These are phyloP conservation scores for Caloenas nicobarica DNA, from an alignment of 2,113 vertebrate species.

Conservation along the genomic window DNA sequence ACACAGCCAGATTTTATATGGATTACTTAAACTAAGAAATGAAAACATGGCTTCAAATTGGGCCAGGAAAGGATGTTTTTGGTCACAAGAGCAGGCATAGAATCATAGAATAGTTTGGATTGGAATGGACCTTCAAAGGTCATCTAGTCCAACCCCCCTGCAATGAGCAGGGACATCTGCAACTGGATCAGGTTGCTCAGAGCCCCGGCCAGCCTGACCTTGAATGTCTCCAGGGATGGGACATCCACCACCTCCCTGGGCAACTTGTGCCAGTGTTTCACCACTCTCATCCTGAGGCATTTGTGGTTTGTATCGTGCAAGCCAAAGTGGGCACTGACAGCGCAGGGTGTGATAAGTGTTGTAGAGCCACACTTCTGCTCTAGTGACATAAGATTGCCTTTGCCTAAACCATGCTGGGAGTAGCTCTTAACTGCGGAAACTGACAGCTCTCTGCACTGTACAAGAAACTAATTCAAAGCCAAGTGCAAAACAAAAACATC, in stretches of 20 bases:
- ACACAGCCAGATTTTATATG: neutral
- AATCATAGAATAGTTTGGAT: too few relatives aligned
- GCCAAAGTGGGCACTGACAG: neutral
- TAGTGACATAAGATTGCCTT: rapidly evolving
- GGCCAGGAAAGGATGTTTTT: neutral
- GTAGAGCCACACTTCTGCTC: neutral
- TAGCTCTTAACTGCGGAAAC: neutral
- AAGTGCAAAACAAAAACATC: constrained; percentile 24
- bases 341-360: neutral
- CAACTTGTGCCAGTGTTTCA: too few relatives aligned
- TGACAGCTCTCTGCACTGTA: neutral
- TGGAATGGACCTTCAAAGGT: too few relatives aligned
- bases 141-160: too few relatives aligned
- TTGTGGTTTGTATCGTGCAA: neutral
- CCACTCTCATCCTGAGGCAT: neutral
- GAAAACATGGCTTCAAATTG: neutral
- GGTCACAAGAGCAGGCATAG: neutral
- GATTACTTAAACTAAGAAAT: neutral
- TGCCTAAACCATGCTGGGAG: neutral
- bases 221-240: too few relatives aligned
- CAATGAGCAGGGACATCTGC: too few relatives aligned
- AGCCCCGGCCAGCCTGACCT: too few relatives aligned
- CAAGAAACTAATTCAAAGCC: neutral
- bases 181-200: too few relatives aligned
- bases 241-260: too few relatives aligned